These are phyloP conservation scores for Drosophila miranda DNA, from an alignment of 1,140 invertebrate genomes.

Conservation along the genomic window DNA sequence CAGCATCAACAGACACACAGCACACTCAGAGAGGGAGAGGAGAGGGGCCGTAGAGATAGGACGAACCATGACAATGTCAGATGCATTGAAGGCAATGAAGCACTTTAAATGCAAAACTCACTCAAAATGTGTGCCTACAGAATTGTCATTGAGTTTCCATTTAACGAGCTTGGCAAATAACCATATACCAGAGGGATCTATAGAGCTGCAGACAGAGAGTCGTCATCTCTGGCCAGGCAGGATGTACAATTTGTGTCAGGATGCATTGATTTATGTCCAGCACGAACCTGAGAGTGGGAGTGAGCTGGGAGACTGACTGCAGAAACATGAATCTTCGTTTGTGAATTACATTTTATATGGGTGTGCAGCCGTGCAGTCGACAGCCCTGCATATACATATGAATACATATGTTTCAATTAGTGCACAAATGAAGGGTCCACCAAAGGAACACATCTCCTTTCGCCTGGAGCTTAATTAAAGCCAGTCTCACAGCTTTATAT, in stretches of 20 bases:
- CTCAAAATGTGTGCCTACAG: conserved; percentile 7
- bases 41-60: too few species aligned
- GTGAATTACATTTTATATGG: conserved; percentile 52
- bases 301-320: not conserved
- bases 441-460: conserved; percentile 9
- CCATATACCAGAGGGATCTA: conserved; percentile 5
- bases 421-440: conserved; percentile 20
- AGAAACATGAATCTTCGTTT: conserved; percentile 43
- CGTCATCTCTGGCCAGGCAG: conserved; percentile 10
- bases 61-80: conserved; percentile 8
- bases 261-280: conserved; percentile 58
- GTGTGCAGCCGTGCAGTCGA: not conserved
- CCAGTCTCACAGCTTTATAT: conserved; percentile 23
- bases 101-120: conserved; percentile 50
- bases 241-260: conserved; percentile 41
- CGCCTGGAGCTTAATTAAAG: conserved; percentile 47
- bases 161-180: conserved; percentile 42
- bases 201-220: not conserved
- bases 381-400: not conserved
- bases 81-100: conserved; percentile 17
- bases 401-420: conserved; percentile 50
- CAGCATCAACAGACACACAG: conserved; percentile 4
- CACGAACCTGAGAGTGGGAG: not conserved
- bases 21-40: too few species aligned
- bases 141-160: conserved; percentile 18